Evolutionary conservation across 2,888 invertebrate species (phyloP).

Genomic region (Panzeria rudis): DNA sequence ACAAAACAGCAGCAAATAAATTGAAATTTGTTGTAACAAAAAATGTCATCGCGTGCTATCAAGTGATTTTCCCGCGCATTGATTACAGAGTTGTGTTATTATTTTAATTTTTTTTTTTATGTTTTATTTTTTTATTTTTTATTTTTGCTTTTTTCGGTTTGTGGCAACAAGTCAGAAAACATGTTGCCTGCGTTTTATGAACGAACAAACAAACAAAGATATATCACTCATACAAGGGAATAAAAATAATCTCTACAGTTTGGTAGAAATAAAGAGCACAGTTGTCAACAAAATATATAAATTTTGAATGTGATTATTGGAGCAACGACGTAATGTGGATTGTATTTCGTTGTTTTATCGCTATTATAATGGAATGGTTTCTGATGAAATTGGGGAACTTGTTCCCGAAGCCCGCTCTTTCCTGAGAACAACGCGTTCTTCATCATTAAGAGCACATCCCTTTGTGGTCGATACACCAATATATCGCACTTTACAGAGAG

Average conservation of each 20-base stretch:
- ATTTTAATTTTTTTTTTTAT: neutral
- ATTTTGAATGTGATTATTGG: neutral
- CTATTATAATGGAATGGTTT: too few relatives aligned
- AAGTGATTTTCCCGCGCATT: constrained; percentile 80
- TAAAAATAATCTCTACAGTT: neutral
- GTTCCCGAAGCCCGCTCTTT: too few relatives aligned
- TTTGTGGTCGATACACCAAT: too few relatives aligned
- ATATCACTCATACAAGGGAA: neutral
- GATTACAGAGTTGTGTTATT: constrained; percentile 75
- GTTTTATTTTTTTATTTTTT: neutral
- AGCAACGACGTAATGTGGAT: too few relatives aligned
- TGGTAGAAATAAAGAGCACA: neutral
- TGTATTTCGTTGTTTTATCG: too few relatives aligned
- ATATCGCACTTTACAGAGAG: too few relatives aligned
- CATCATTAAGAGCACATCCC: too few relatives aligned
- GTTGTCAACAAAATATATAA: neutral
- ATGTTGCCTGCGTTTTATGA: constrained; percentile 39
- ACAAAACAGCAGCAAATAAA: constrained; percentile 42
- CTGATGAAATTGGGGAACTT: too few relatives aligned
- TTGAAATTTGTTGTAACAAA: constrained; percentile 58
- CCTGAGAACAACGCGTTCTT: too few relatives aligned
- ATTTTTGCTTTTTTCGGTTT: too few relatives aligned
- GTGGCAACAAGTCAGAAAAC: constrained; percentile 69
- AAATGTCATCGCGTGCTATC: constrained; percentile 80
- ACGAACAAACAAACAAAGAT: constrained; percentile 38